Base-by-base conservation (phyloP, 2,888 invertebrate species). In the Coecobrya sp. region DNA sequence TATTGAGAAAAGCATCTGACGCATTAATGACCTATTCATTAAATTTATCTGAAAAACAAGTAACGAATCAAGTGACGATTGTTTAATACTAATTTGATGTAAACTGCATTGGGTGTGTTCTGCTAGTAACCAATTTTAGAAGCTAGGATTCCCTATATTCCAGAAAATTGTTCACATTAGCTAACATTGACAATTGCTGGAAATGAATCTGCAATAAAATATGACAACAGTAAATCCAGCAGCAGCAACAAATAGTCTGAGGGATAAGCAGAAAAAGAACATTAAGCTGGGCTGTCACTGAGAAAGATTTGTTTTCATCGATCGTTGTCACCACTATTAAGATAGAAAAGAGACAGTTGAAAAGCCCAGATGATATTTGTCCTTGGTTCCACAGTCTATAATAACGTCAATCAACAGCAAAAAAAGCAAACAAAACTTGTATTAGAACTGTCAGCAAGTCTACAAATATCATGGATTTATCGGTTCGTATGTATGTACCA, bases 151-250 rank as follows among this genome's bases (percentile, higher is more conserved):
- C 94, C 94, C 94, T n/a, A 93, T 73, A 55, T 93, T 92, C 25
- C 93, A 93, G 22, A 93, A 93, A 11, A 95, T 52, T 0, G 92
- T 92, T 55, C 93, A 93, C 52, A 94, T 76, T 16, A 94, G 10
- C 91, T 87, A 22, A 91, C 89, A 49, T 94, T 65, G 30, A 89
- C 91, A 25, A 91, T 81, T 13, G 93, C 93, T 49, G 93, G 93
- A 27, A 93, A 93, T 59, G 89, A 87, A 36, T 93, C 93, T n/a
- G 93, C 93, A 19, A 93, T 93, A 22, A 93, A 93, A 62, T 93
- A 93, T 19, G 93, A 93, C 68, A 93, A 93, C 93, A 11, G 93
- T 93, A 59, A 93, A 93, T 45, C 87, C 92, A 19, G 93, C 93
- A 19, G 93, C 93, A 16, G 92, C 84, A n/a, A 92, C 92, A 68